Percentiles rank a stretch among this genome's conserved stretches.
Conservation (phyloP, 2,113 vertebrate species). For the Mandrillus leucophaeus region DNA sequence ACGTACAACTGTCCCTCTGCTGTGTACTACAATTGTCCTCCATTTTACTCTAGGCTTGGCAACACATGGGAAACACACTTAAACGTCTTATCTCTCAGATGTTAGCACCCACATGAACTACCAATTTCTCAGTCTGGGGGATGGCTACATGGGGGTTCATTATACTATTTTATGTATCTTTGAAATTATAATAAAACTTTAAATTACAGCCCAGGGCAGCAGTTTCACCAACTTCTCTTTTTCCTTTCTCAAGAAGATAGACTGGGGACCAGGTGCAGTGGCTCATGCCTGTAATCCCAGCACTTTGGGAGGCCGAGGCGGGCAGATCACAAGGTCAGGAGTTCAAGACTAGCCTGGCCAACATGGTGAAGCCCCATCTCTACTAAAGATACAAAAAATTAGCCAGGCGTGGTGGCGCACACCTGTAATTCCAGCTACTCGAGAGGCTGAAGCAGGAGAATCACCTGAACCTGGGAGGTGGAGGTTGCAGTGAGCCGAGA, state of each 20-base stretch:
- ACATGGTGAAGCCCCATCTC: no score
- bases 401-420: no score
- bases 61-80: not conserved
- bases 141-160: not conserved
- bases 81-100: conserved; percentile 20
- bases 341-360: no score
- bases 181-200: conserved; percentile 25
- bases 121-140: conserved; percentile 26
- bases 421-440: no score
- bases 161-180: not conserved
- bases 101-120: not conserved
- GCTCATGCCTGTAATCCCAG: no score
- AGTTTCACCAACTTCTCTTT: not conserved
- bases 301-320: no score
- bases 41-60: not conserved
- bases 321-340: no score
- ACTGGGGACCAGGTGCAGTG: not conserved
- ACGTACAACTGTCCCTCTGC: not conserved
- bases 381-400: no score
- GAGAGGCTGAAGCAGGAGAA: no score
- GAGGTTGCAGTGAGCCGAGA: no score
- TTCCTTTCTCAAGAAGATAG: not conserved
- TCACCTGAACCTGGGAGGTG: no score
- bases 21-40: not conserved
- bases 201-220: not conserved